phyloP scores from a whole-genome alignment of 2,797 vertebrate species.

The Columba guinea region DNA sequence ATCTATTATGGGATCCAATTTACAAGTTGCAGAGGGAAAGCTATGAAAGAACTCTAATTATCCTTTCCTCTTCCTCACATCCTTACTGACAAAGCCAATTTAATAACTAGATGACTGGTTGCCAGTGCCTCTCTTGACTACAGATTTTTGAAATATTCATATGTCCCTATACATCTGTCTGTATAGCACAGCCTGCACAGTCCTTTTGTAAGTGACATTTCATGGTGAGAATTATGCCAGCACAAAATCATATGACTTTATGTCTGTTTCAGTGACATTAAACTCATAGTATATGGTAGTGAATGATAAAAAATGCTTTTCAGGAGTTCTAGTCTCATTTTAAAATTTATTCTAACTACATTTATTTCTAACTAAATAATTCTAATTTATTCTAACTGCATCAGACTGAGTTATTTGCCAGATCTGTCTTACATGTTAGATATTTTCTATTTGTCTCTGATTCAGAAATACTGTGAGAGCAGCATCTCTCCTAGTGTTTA shows the following conservation, averaged over 20 bases:
- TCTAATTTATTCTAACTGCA: neutral
- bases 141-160: slow-evolving; percentile 71
- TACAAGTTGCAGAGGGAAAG: slow-evolving; percentile 63
- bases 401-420: neutral
- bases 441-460: neutral
- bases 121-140: slow-evolving; percentile 69
- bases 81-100: slow-evolving; percentile 66
- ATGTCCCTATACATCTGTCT: slow-evolving; percentile 68
- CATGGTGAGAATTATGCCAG: slow-evolving; percentile 60
- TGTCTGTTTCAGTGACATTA: slow-evolving; percentile 47
- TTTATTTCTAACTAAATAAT: neutral
- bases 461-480: neutral
- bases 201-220: slow-evolving; percentile 68
- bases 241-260: slow-evolving; percentile 52
- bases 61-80: slow-evolving; percentile 57
- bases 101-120: slow-evolving; percentile 70
- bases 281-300: neutral
- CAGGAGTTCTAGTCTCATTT: slow-evolving; percentile 1
- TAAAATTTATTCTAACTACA: slow-evolving; percentile 4
- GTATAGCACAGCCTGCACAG: slow-evolving; percentile 46
- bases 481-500: neutral
- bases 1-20: slow-evolving; percentile 53
- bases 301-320: slow-evolving; percentile 8
- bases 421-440: neutral
- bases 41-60: slow-evolving; percentile 69